Base-by-base conservation (phyloP, 2,797 vertebrate genomes). In the Holocentrus rufus region DNA sequence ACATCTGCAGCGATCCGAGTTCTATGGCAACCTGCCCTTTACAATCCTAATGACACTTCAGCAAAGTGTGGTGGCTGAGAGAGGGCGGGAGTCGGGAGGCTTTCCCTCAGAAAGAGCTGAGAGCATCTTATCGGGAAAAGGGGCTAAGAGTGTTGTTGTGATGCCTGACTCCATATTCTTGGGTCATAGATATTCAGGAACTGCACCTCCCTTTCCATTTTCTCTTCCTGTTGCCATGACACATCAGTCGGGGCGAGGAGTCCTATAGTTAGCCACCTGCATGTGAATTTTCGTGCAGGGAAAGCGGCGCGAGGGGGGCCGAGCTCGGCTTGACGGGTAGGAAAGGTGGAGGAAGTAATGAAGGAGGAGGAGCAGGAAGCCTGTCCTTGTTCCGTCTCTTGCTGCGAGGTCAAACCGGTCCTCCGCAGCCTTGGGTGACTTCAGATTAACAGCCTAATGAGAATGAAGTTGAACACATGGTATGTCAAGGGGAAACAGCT, bases 21-120 rank as follows among this genome's bases (percentile, higher is more conserved):
- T 84, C 82, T 81, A 81, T 87, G 87, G 87, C 83, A 88, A 80
- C 88, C 81, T 85, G 83, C 81, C 86, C 85, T 91, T 89, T 89
- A 85, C 74, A 81, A 81, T 80, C 89, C 82, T 89, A 87, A 91
- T 90, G 92, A 85, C 84, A 88, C 92, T 91, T 91, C 81, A 91
- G 86, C 84, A 90, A 89, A 92, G 89, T 91, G 90, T 82, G 87
- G 84, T 77, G 86, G 81, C 80, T 87, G 85, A 89, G 88, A 82
- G 90, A 90, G 87, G 89, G 89, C 80, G 88, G 87, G 50, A 42
- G 59, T 10, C 1, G 44, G 30, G 81, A 89, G 89, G 83, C 87
- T 90, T 88, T 87, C 85, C 84, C 83, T 83, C 78, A 72, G 81
- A 87, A 90, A 82, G 85, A 84, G 86, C 85, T 89, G 87, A 93